Percentiles rank a stretch among this genome's conserved stretches.
Conservation (phyloP, 2,888 invertebrate genomes). For the Synanthedon vespiformis region DNA sequence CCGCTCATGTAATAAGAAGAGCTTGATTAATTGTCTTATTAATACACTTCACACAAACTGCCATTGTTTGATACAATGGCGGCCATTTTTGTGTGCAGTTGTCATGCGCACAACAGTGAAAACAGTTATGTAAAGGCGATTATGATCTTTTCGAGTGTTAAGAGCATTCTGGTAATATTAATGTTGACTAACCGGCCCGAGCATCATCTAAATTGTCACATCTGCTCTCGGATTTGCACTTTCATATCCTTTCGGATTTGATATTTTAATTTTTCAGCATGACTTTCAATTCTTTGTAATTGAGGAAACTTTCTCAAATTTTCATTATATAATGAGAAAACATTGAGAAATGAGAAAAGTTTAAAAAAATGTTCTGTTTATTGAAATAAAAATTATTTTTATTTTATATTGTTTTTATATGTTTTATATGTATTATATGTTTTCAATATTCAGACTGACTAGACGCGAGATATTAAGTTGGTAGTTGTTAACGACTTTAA, state of each 20-base stretch:
- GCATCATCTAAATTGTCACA: background rate
- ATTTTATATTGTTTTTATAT: too few species aligned
- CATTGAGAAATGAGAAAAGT: too few species aligned
- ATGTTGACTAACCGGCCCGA: constrained; percentile 1
- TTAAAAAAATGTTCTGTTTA: too few species aligned
- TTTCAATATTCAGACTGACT: too few species aligned
- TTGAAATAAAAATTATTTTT: too few species aligned
- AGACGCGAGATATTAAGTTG: too few species aligned
- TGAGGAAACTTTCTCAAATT: too few species aligned
- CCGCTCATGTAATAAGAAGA: constrained; percentile 42
- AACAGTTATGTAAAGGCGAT: constrained; percentile 36
- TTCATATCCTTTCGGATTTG: background rate
- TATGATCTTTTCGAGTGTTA: constrained; percentile 16
- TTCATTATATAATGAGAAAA: too few species aligned
- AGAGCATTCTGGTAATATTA: constrained; percentile 9
- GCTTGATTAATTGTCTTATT: constrained; percentile 28
- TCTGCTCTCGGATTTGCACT: background rate
- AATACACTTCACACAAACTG: constrained; percentile 19
- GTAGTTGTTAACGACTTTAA: too few species aligned
- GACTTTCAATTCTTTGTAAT: too few species aligned
- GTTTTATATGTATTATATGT: too few species aligned
- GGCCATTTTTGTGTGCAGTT: constrained; percentile 17
- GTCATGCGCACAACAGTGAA: constrained; percentile 29
- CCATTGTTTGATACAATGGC: constrained; percentile 22
- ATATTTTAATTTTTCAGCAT: too few species aligned